Percentiles rank a stretch among this genome's conserved stretches.
These are phyloP conservation scores for Daphoenositta chrysoptera DNA, from an alignment of 2,113 vertebrate species.

Conservation along the genomic window DNA sequence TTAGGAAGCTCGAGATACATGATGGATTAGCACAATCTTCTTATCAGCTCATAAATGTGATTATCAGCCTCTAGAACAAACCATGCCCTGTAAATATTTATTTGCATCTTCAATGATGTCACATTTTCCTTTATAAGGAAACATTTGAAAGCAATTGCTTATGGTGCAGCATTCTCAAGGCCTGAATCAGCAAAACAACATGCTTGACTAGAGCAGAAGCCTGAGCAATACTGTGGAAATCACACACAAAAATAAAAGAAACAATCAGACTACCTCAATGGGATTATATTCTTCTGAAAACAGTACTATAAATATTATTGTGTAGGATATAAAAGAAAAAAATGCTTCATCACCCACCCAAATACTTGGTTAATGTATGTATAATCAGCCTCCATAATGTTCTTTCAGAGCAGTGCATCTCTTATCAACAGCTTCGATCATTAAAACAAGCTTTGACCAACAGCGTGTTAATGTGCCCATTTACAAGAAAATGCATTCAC, in stretches of 20 bases:
- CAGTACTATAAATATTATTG: background rate
- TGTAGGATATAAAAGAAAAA: background rate
- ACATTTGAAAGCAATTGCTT: conserved; percentile 71
- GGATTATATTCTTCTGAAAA: background rate
- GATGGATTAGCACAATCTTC: conserved; percentile 27
- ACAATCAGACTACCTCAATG: background rate
- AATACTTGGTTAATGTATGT: background rate
- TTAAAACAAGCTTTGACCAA: conserved; percentile 66
- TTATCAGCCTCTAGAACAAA: conserved; percentile 40
- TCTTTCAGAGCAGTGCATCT: conserved; percentile 40
- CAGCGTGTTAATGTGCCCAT: conserved; percentile 73
- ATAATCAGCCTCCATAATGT: background rate
- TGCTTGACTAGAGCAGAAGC: conserved; percentile 78
- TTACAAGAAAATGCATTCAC: conserved; percentile 75
- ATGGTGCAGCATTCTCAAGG: conserved; percentile 80
- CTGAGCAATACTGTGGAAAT: conserved; percentile 74
- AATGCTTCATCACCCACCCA: background rate
- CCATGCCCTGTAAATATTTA: conserved; percentile 62
- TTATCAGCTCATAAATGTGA: conserved; percentile 12
- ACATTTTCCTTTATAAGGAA: conserved; percentile 58
- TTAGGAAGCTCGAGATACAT: conserved; percentile 25
- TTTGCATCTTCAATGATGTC: conserved; percentile 32
- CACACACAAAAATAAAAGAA: conserved; percentile 44
- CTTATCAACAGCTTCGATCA: conserved; percentile 58
- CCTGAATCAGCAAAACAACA: conserved; percentile 74